Evolutionary conservation across 1,140 invertebrate genomes (phyloP).

Genomic region (Drosophila willistoni): DNA sequence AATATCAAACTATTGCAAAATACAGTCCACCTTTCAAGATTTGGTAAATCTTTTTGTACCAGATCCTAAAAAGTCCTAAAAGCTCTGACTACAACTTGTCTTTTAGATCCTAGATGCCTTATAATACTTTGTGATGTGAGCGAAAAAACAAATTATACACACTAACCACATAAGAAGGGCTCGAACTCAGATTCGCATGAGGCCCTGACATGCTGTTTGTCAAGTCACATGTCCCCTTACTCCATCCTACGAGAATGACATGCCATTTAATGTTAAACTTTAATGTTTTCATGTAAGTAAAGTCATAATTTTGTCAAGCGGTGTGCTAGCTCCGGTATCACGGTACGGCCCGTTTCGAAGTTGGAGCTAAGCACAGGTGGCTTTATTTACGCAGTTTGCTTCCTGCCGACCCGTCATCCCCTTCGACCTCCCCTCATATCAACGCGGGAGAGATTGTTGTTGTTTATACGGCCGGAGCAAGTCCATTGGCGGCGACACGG

Average conservation of each 20-base stretch:
- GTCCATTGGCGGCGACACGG: conserved; percentile 34
- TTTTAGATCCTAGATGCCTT: not conserved
- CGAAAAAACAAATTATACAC: not conserved
- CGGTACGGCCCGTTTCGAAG: conserved; percentile 5
- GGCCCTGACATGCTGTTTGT: conserved; percentile 47
- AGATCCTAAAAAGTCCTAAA: too few species aligned
- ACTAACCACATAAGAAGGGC: conserved; percentile 15
- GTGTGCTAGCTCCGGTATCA: conserved; percentile 22
- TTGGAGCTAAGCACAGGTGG: conserved; percentile 52
- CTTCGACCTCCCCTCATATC: not conserved
- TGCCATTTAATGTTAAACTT: conserved; percentile 82
- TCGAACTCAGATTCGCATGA: conserved; percentile 45
- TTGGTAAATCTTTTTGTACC: too few species aligned
- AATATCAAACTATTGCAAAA: too few species aligned
- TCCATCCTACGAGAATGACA: conserved; percentile 56
- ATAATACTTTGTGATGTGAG: not conserved
- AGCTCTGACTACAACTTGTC: too few species aligned
- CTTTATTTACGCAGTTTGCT: conserved; percentile 59
- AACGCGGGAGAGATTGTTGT: conserved; percentile 51
- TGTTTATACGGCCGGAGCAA: conserved; percentile 66
- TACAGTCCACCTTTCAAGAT: too few species aligned
- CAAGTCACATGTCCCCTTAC: conserved; percentile 55
- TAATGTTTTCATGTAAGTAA: conserved; percentile 80
- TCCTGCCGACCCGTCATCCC: conserved; percentile 3
- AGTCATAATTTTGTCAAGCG: conserved; percentile 77